Evolutionary conservation across 2,113 vertebrate species (phyloP), one percentile per base, ranked within the genome.

Genomic region (Dromiciops gliroides): DNA sequence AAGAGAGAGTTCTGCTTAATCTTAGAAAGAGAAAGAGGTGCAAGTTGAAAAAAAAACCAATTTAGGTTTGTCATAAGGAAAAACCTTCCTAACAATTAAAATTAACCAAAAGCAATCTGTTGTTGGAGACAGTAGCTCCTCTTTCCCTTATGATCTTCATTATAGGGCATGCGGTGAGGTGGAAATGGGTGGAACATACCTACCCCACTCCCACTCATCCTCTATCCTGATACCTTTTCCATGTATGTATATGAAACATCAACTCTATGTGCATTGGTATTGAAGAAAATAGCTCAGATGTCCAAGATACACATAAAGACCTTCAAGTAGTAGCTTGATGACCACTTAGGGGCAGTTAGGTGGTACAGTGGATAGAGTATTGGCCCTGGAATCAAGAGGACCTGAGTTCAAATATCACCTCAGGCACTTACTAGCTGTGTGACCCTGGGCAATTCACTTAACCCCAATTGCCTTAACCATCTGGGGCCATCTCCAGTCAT

Each of bases 261-360:
- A 97, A 95, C 94, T 67, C 11, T 37, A 0, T 37, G 31, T 16
- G 31, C 11, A 6, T 83, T 44, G n/a, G 19, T 6, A 95, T 91
- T n/a, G 2, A n/a, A 94, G 47, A 37, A 96, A 94, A 48, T 56
- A 53, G 14, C 48, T 60, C 31, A 90, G 50, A 91, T 10, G 92
- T 83, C 19, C 44, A 51, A 94, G 60, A 90, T 67, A 91, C 95
- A 94, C 93, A 93, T 0, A 8, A 67, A 67, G 31, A 67, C 31
- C 56, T 83, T 7, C 67, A 83, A 22, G 67, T 0, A 22, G 37
- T 83, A 44, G 19, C 37, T 83, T 0, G 67, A 83, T 44, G 19
- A 44, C 19, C 5, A 83, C 0, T n/a, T n/a, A n/a, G n/a, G n/a
- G n/a, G n/a, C n/a, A n/a, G n/a, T n/a, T n/a, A n/a, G n/a, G n/a